Evolutionary conservation across 2,113 vertebrate genomes (phyloP).

Genomic region (Mellivora capensis): DNA sequence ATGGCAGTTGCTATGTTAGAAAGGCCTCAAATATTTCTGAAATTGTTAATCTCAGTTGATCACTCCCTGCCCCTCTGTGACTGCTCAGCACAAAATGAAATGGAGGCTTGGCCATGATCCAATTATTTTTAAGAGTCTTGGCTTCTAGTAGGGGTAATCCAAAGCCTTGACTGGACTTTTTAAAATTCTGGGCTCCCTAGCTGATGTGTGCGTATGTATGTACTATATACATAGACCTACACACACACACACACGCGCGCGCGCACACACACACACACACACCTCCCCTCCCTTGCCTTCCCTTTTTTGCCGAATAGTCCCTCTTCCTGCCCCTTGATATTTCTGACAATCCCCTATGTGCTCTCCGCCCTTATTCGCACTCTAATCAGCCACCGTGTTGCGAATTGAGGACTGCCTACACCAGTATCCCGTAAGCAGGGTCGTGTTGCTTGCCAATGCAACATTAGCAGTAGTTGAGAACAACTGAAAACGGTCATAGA

Average conservation of each 20-base stretch:
- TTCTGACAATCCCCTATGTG: neutral
- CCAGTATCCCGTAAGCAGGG: neutral
- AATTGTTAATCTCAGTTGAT: slow-evolving; percentile 30
- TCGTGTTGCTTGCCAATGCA: rapidly evolving
- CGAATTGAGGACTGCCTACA: neutral
- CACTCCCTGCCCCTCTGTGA: neutral
- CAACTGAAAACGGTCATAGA: neutral
- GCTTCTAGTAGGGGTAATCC: slow-evolving; percentile 2
- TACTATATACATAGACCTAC: neutral
- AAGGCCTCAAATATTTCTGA: slow-evolving; percentile 23
- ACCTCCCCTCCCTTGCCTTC: neutral
- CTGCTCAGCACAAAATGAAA: slow-evolving; percentile 9
- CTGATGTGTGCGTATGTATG: neutral
- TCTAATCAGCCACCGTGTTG: neutral
- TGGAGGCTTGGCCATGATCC: neutral
- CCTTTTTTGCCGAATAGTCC: neutral
- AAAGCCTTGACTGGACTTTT: neutral
- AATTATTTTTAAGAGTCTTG: slow-evolving; percentile 33
- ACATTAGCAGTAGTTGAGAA: neutral
- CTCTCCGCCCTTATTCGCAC: neutral
- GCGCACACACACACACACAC: neutral
- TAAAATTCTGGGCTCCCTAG: neutral
- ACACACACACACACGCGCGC: no score
- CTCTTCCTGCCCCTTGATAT: neutral
- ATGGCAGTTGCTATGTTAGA: neutral